Conservation (phyloP, 2,113 vertebrate species). For the Micromys minutus region DNA sequence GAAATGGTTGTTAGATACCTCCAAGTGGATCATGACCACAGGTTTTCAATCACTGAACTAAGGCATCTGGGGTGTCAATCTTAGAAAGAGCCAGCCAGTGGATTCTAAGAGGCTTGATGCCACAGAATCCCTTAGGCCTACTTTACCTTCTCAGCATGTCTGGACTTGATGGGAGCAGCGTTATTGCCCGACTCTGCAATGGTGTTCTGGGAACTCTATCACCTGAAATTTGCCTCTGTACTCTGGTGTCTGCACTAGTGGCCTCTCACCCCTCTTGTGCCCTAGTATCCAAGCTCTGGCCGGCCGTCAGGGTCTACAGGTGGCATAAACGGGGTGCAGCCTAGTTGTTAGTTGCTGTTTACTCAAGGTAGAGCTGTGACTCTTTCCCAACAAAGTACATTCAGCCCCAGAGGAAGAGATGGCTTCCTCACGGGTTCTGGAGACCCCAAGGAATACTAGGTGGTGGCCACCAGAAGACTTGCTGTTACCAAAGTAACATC, state of each 20-base stretch:
- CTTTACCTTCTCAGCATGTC: background rate
- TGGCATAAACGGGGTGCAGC: too few relatives aligned
- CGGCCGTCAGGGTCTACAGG: too few relatives aligned
- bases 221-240: background rate
- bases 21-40: too few relatives aligned
- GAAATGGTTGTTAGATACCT: too few relatives aligned
- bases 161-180: background rate
- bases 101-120: background rate
- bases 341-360: background rate
- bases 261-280: background rate
- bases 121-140: rapidly evolving
- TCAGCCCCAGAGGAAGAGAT: background rate
- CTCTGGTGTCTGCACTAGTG: rapidly evolving
- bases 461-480: background rate
- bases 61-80: background rate
- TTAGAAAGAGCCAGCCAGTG: background rate
- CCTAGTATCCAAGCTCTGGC: background rate
- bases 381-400: too few relatives aligned
- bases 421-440: background rate
- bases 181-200: rapidly evolving
- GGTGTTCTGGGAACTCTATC: background rate
- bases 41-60: background rate
- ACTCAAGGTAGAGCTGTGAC: background rate
- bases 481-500: background rate
- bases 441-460: background rate